These are phyloP conservation scores for Ephialtes manifestator DNA, from an alignment of 2,888 invertebrate genomes.

Conservation along the genomic window DNA sequence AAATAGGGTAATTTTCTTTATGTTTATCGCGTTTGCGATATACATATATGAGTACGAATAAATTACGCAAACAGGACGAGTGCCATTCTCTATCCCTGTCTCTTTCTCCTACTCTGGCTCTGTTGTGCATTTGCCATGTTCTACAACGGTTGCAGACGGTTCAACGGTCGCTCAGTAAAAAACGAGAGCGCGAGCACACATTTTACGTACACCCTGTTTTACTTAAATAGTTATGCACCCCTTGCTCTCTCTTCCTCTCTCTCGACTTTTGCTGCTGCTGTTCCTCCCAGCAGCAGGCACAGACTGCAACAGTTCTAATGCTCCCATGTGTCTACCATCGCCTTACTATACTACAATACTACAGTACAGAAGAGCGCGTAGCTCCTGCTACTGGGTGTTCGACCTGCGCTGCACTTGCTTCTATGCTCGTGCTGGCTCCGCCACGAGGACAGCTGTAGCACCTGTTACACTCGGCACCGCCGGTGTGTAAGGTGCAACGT, in stretches of 20 bases:
- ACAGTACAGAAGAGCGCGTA: slow-evolving; percentile 10
- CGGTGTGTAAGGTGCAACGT: slow-evolving; percentile 81
- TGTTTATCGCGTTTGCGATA: slow-evolving; percentile 34
- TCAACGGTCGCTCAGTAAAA: slow-evolving; percentile 79
- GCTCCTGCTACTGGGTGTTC: slow-evolving; percentile 44
- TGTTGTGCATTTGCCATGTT: slow-evolving; percentile 24
- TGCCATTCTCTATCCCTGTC: slow-evolving; percentile 23
- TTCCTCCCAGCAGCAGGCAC: slow-evolving; percentile 34
- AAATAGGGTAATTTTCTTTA: slow-evolving; percentile 36
- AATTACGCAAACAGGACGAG: slow-evolving; percentile 54
- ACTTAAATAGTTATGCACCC: slow-evolving; percentile 83
- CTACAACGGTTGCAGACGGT: slow-evolving; percentile 73
- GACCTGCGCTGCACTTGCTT: slow-evolving; percentile 55
- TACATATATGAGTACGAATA: slow-evolving; percentile 53
- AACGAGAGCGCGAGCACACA: slow-evolving; percentile 68
- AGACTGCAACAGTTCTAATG: slow-evolving; percentile 63
- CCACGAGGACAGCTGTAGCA: slow-evolving; percentile 83
- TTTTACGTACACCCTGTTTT: slow-evolving; percentile 70
- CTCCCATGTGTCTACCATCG: slow-evolving; percentile 54
- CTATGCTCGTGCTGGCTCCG: slow-evolving; percentile 76
- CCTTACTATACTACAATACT: slow-evolving; percentile 26
- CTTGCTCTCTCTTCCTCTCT: slow-evolving; percentile 62
- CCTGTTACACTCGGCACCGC: slow-evolving; percentile 78
- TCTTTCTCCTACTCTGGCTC: slow-evolving; percentile 20
- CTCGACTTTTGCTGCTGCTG: slow-evolving; percentile 18